Base-by-base conservation (phyloP, 2,888 invertebrate genomes). In the Dendrolimus pini region DNA sequence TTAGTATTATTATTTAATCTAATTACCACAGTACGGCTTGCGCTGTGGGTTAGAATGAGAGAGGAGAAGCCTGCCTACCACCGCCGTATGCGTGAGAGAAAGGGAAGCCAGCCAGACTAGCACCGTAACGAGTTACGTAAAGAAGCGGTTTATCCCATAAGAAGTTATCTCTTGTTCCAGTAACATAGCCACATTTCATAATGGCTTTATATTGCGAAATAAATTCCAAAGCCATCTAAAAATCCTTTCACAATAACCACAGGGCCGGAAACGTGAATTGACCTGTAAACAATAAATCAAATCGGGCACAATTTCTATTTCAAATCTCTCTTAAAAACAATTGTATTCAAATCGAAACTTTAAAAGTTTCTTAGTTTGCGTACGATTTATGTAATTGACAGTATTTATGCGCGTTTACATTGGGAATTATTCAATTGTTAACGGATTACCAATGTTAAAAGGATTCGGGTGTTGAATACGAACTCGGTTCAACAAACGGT, bases 401-500 rank as follows among this genome's bases (percentile, higher is more conserved):
- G 47, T 47, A 47, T 47, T 47, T 47, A 12, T 47, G 47, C 12
- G 47, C 55, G 10, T 55, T 42, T 12, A 47, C 47, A 47, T 47
- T 7, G 47, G 47, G 47, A 47, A 47, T 47, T 47, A 47, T 54
- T 58, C 54, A 58, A 52, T 55, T 58, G 47, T 61, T 61, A 47
- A 58, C 56, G 55, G 53, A 61, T 63, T 63, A 60, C 12, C 58
- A 61, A 61, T 60, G 55, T 59, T 60, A 63, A 55, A 55, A 71
- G 65, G 47, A 13, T 57, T 59, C 61, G 59, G 47, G 58, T 65
- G 57, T 59, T 67, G 72, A 67, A 74, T 75, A 67, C 54, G 61
- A 74, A 72, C 59, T 58, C 58, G 71, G 82, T 79, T 82, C 79
- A 78, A 77, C 65, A 72, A 80, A 79, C 80, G 77, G 78, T 69